Conservation (phyloP, 2,888 invertebrate genomes). For the Zaprionus obscuricornis region DNA sequence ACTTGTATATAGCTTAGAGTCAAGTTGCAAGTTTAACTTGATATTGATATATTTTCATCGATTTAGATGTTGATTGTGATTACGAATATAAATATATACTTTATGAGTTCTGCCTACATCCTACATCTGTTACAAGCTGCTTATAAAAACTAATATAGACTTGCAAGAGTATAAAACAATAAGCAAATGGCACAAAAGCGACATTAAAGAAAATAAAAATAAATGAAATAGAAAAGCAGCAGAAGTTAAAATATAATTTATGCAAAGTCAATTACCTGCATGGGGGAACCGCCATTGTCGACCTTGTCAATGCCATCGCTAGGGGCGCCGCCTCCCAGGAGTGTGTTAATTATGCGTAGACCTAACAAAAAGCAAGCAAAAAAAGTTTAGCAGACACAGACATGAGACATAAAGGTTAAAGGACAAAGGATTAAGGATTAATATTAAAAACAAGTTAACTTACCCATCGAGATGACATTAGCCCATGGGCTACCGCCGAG, state of each 20-base stretch:
- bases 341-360: constrained; percentile 92
- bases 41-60: too few relatives aligned
- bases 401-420: neutral
- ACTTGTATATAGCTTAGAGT: too few relatives aligned
- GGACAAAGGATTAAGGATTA: too few relatives aligned
- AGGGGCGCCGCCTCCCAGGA: constrained; percentile 90
- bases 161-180: constrained; percentile 27
- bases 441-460: constrained; percentile 6
- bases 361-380: constrained; percentile 80
- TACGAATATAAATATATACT: too few relatives aligned
- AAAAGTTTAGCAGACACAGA: neutral
- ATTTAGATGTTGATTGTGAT: too few relatives aligned
- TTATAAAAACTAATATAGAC: too few relatives aligned
- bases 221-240: constrained; percentile 26
- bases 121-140: too few relatives aligned
- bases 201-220: too few relatives aligned
- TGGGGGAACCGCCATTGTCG: constrained; percentile 93
- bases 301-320: constrained; percentile 95
- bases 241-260: neutral
- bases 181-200: constrained; percentile 71
- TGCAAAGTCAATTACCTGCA: constrained; percentile 88
- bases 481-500: constrained; percentile 93
- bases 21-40: too few relatives aligned
- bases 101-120: too few relatives aligned
- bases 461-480: constrained; percentile 91